A percentile compares a stretch with the other conserved stretches of the same genome.
Evolutionary conservation across 2,113 vertebrate genomes (phyloP).

Genomic region (Elanoides forficatus): DNA sequence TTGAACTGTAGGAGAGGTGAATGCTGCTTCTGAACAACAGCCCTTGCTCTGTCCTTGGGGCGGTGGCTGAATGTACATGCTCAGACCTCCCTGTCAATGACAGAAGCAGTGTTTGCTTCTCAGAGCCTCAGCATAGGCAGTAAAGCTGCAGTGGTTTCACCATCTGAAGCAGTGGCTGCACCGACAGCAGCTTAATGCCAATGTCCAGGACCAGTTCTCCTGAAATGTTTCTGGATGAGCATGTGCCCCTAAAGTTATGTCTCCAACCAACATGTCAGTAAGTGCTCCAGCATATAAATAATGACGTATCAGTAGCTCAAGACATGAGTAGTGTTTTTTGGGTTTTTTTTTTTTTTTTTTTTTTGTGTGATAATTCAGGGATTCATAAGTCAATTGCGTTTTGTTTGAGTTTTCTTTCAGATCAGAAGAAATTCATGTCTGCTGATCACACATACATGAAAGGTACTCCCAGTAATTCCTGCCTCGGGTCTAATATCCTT

Average conservation of each 20-base stretch:
- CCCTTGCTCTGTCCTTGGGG: background rate
- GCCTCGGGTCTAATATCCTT: background rate
- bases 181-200: background rate
- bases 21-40: background rate
- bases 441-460: background rate
- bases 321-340: background rate
- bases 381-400: background rate
- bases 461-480: background rate
- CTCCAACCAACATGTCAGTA: background rate
- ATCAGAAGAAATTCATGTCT: background rate
- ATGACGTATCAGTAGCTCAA: background rate
- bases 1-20: background rate
- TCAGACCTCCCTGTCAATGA: background rate
- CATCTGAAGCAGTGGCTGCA: background rate
- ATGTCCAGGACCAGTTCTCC: background rate
- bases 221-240: background rate
- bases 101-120: background rate
- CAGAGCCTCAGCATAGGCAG: background rate
- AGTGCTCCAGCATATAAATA: background rate
- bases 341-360: background rate
- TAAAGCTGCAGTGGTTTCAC: background rate
- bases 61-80: rapidly evolving
- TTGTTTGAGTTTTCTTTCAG: background rate
- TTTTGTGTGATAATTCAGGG: background rate
- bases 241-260: background rate